Conservation (phyloP, 1,140 invertebrate genomes). For the Colletes latitarsis region DNA sequence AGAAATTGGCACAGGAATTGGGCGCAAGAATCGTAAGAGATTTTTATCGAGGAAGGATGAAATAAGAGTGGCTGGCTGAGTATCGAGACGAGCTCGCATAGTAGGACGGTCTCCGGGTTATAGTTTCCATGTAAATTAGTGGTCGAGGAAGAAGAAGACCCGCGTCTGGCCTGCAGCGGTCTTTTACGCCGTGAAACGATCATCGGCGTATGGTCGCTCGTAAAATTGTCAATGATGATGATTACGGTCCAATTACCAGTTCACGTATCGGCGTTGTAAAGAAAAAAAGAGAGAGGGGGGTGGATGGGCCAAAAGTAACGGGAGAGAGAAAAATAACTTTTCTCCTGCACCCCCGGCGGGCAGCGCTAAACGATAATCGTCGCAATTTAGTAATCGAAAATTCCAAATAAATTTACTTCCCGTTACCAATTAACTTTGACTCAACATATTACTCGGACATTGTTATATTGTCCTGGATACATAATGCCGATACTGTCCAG, state of each 20-base stretch:
- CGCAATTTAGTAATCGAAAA: slow-evolving; percentile 39
- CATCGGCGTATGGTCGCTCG: slow-evolving; percentile 47
- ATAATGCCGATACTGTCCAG: neutral
- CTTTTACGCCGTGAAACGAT: slow-evolving; percentile 51
- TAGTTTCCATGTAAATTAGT: slow-evolving; percentile 58
- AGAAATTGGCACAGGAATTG: slow-evolving; percentile 2
- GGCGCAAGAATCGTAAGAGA: slow-evolving; percentile 11
- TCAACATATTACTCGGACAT: neutral
- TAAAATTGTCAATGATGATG: slow-evolving; percentile 60
- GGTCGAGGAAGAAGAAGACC: slow-evolving; percentile 9
- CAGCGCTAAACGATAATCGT: slow-evolving; percentile 34
- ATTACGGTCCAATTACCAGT: slow-evolving; percentile 56
- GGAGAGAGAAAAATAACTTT: slow-evolving; percentile 34
- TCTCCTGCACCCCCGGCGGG: slow-evolving; percentile 11
- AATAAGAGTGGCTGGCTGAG: neutral
- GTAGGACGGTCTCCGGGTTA: slow-evolving; percentile 38
- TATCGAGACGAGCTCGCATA: neutral
- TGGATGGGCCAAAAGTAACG: slow-evolving; percentile 10
- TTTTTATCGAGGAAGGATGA: slow-evolving; percentile 1
- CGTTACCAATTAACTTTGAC: slow-evolving; percentile 30
- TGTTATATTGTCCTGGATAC: slow-evolving; percentile 20
- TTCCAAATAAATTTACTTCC: slow-evolving; percentile 41
- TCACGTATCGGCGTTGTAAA: slow-evolving; percentile 22
- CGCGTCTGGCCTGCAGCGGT: slow-evolving; percentile 32
- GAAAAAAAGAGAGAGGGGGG: neutral